Evolutionary conservation across 2,113 vertebrate genomes (phyloP).

Genomic region (Amblyopsis rosae): DNA sequence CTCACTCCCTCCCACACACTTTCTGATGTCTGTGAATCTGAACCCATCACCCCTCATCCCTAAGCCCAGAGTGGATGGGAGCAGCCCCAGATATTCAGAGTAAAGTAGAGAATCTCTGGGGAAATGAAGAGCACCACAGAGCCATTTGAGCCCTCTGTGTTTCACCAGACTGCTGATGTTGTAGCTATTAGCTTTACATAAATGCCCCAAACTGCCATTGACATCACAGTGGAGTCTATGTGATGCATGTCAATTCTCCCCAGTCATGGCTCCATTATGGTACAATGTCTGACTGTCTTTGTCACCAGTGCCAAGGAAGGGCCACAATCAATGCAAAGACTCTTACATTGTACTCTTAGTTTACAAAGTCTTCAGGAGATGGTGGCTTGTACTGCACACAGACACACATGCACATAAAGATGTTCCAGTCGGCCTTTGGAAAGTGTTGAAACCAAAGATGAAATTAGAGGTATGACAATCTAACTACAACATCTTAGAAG

Average conservation of each 20-base stretch:
- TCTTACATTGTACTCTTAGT: slow-evolving; percentile 63
- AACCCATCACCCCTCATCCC: neutral
- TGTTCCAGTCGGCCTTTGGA: slow-evolving; percentile 63
- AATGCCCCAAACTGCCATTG: slow-evolving; percentile 71
- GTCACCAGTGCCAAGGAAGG: slow-evolving; percentile 74
- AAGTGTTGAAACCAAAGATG: slow-evolving; percentile 75
- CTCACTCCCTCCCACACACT: slow-evolving; percentile 6
- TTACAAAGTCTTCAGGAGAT: slow-evolving; percentile 71
- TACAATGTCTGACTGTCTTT: slow-evolving; percentile 71
- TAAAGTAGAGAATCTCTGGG: slow-evolving; percentile 54
- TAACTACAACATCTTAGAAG: slow-evolving; percentile 68
- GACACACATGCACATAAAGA: slow-evolving; percentile 60
- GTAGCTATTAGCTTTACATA: slow-evolving; percentile 42
- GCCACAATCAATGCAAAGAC: slow-evolving; percentile 77
- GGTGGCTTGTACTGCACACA: slow-evolving; percentile 70
- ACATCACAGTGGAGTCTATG: slow-evolving; percentile 66
- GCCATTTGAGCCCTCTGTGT: slow-evolving; percentile 6
- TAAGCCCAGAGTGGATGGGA: slow-evolving; percentile 19
- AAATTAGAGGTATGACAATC: slow-evolving; percentile 78
- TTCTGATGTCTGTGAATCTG: slow-evolving; percentile 25
- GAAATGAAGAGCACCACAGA: slow-evolving; percentile 54
- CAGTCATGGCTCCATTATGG: slow-evolving; percentile 55
- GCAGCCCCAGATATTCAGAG: slow-evolving; percentile 52
- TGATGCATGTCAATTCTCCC: slow-evolving; percentile 43
- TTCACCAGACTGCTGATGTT: slow-evolving; percentile 46